These are phyloP conservation scores for Cotesia vestalis DNA, from an alignment of 1,140 invertebrate species.

Conservation along the genomic window DNA sequence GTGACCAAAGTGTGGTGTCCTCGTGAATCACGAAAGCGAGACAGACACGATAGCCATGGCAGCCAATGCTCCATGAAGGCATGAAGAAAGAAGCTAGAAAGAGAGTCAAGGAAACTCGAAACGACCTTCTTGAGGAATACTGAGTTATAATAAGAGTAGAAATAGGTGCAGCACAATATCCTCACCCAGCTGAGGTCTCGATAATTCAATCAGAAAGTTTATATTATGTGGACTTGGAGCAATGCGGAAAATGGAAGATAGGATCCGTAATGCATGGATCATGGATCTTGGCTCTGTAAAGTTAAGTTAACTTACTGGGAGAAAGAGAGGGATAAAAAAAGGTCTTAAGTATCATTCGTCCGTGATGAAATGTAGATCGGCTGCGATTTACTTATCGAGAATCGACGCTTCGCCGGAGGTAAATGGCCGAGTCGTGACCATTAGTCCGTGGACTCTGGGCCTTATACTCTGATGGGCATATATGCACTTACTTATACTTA, in stretches of 20 bases:
- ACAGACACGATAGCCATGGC: slow-evolving; percentile 9
- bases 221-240: background rate
- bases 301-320: background rate
- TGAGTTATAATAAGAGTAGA: too few relatives aligned
- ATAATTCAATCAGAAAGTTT: slow-evolving; percentile 25
- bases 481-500: background rate
- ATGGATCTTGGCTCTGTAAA: background rate
- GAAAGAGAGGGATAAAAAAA: background rate
- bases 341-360: slow-evolving; percentile 36
- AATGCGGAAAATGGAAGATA: background rate
- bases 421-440: slow-evolving; percentile 67
- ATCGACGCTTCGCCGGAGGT: slow-evolving; percentile 65
- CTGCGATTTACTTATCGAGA: slow-evolving; percentile 66
- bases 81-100: too few relatives aligned
- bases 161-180: background rate
- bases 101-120: slow-evolving; percentile 24
- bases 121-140: slow-evolving; percentile 26
- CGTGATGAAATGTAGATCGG: slow-evolving; percentile 61
- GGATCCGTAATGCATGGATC: slow-evolving; percentile 8
- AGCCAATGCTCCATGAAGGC: background rate
- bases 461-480: background rate
- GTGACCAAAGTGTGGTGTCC: slow-evolving; percentile 21
- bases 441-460: slow-evolving; percentile 54
- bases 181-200: background rate
- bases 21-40: slow-evolving; percentile 32